phyloP scores from a whole-genome alignment of 2,888 invertebrate species.

The Geotrupes spiniger region DNA sequence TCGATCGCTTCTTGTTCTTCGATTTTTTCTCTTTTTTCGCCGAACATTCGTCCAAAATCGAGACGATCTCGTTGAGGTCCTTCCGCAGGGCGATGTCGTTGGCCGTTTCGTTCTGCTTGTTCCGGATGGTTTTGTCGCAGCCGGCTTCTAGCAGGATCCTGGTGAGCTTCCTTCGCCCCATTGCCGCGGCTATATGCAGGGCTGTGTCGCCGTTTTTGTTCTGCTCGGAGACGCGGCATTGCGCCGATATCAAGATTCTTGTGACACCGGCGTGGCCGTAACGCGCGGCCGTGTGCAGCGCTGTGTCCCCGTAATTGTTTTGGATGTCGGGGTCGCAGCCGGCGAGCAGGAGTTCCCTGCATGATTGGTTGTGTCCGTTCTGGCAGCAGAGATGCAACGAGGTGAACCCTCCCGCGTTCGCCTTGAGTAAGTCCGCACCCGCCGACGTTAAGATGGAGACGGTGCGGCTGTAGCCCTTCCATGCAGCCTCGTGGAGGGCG shows the following conservation, averaged over 20 bases:
- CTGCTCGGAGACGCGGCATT: slow-evolving; percentile 78
- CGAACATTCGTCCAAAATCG: slow-evolving; percentile 63
- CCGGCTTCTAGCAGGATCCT: slow-evolving; percentile 86
- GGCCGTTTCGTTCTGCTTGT: slow-evolving; percentile 88
- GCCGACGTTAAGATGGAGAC: slow-evolving; percentile 71
- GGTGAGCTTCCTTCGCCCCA: slow-evolving; percentile 89
- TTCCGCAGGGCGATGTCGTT: slow-evolving; percentile 87
- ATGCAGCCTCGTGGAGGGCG: slow-evolving; percentile 90
- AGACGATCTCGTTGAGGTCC: slow-evolving; percentile 78
- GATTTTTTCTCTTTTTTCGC: slow-evolving; percentile 53
- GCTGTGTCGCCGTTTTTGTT: slow-evolving; percentile 97
- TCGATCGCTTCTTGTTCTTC: slow-evolving; percentile 30
- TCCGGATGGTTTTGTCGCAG: slow-evolving; percentile 67
- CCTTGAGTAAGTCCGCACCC: slow-evolving; percentile 61
- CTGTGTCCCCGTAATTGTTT: slow-evolving; percentile 94
- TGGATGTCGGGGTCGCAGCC: slow-evolving; percentile 85
- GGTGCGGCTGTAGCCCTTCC: slow-evolving; percentile 89
- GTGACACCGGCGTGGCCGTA: slow-evolving; percentile 97
- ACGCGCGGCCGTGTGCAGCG: slow-evolving; percentile 90
- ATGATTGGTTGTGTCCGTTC: slow-evolving; percentile 95
- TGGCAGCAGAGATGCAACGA: slow-evolving; percentile 94
- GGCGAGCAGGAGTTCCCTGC: slow-evolving; percentile 78
- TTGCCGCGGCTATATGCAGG: slow-evolving; percentile 89
- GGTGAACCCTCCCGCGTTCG: slow-evolving; percentile 86
- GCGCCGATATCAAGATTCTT: slow-evolving; percentile 87